Conservation (phyloP, 2,797 vertebrate species). For the Dendrocincla fuliginosa region DNA sequence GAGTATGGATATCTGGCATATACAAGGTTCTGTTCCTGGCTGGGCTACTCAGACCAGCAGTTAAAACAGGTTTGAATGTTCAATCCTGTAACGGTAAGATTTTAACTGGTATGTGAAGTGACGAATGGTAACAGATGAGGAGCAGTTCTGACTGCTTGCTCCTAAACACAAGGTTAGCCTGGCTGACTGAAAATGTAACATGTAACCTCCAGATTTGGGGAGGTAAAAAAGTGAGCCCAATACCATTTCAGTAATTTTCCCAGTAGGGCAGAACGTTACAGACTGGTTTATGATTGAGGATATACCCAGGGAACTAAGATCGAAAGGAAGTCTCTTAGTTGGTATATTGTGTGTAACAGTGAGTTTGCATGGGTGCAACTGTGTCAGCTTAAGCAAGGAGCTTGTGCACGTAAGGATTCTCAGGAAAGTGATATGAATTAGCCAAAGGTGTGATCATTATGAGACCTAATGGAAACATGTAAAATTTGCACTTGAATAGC, state of each 20-base stretch:
- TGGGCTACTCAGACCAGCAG: slow-evolving; percentile 79
- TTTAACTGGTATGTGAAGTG: not conserved
- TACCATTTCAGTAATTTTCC: not conserved
- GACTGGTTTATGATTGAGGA: not conserved
- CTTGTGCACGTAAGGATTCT: not conserved
- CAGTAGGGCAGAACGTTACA: not conserved
- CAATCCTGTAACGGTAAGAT: not conserved
- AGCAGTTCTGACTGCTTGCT: not conserved
- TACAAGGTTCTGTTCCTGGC: slow-evolving; percentile 82
- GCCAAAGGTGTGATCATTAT: not conserved
- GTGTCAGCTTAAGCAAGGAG: not conserved
- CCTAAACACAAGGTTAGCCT: not conserved
- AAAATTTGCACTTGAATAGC: not conserved
- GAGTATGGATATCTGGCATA: slow-evolving; percentile 81
- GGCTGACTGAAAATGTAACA: not conserved
- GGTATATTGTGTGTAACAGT: not conserved
- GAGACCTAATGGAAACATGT: not conserved
- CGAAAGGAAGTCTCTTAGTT: not conserved
- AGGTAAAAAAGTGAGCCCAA: not conserved
- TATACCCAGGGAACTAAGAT: not conserved
- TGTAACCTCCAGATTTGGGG: not conserved
- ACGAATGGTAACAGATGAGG: not conserved
- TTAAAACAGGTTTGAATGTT: slow-evolving; percentile 73
- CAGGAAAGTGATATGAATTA: not conserved
- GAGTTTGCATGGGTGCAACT: not conserved